These are phyloP conservation scores for Platyscapa corneri DNA, from an alignment of 1,140 invertebrate genomes.

Conservation along the genomic window DNA sequence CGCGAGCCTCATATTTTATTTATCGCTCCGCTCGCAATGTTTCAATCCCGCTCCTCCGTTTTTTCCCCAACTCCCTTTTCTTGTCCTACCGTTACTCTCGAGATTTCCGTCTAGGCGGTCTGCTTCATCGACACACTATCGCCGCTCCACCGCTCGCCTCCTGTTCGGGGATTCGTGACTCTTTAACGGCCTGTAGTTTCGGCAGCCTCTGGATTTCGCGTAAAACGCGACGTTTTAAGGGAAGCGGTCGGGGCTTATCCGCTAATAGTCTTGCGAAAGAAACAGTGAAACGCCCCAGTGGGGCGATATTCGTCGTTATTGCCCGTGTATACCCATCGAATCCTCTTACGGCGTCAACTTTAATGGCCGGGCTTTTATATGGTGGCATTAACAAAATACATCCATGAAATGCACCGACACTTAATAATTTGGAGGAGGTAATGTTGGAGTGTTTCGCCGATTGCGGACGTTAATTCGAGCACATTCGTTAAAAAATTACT, in stretches of 20 bases:
- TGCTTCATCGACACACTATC: too few relatives aligned
- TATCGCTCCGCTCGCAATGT: constrained; percentile 41
- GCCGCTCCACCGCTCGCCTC: too few relatives aligned
- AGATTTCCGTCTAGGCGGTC: neutral
- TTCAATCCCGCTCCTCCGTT: constrained; percentile 29
- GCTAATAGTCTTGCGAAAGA: neutral
- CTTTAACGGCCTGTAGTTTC: too few relatives aligned
- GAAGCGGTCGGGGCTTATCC: too few relatives aligned
- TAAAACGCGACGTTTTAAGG: too few relatives aligned
- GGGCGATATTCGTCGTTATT: neutral
- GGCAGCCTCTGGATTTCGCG: too few relatives aligned
- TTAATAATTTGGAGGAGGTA: neutral
- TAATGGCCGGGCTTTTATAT: neutral
- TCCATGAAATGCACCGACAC: neutral
- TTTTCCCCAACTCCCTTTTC: neutral
- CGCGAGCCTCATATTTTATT: constrained; percentile 48
- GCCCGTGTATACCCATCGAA: neutral
- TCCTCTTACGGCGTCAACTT: neutral
- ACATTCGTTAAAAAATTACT: neutral
- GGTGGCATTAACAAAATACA: neutral
- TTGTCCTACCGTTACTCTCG: neutral
- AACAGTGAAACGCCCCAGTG: neutral
- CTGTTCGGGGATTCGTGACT: too few relatives aligned
- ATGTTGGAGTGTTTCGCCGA: neutral
- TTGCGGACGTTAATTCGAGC: neutral